A percentile compares a stretch with the other conserved stretches of the same genome.
Evolutionary conservation across 2,113 vertebrate genomes (phyloP).

Genomic region (Thunnus thynnus): DNA sequence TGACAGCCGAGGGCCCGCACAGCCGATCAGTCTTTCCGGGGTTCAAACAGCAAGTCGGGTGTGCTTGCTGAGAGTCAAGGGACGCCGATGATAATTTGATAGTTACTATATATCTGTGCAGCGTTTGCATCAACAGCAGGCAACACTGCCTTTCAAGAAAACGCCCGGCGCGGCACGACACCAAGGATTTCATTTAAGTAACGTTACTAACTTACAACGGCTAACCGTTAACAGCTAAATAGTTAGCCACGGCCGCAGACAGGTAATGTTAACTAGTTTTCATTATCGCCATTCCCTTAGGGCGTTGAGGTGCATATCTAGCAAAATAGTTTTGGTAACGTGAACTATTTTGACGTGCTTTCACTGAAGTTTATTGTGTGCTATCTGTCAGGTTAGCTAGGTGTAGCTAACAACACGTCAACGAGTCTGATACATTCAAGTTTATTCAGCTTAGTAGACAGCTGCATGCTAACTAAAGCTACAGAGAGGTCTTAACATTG

Average conservation of each 20-base stretch:
- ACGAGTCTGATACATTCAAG: background rate
- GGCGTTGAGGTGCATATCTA: background rate
- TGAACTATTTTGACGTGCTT: background rate
- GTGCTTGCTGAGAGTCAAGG: background rate
- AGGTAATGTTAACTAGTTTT: slow-evolving; percentile 68
- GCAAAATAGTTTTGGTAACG: accelerated
- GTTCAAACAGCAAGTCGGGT: slow-evolving; percentile 26
- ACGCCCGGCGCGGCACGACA: background rate
- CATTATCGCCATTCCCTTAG: background rate
- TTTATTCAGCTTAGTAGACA: slow-evolving; percentile 13
- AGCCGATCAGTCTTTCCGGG: slow-evolving; percentile 68
- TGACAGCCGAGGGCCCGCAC: slow-evolving; percentile 53
- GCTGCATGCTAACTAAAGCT: background rate
- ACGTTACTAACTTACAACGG: background rate
- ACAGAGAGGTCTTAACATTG: too few species aligned
- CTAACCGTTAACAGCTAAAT: slow-evolving; percentile 59
- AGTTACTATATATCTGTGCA: background rate
- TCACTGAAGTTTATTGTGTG: background rate
- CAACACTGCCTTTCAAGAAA: background rate
- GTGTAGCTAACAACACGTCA: slow-evolving; percentile 52
- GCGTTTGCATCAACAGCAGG: slow-evolving; percentile 9
- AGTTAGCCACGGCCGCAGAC: slow-evolving; percentile 68
- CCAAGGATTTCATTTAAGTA: slow-evolving; percentile 21
- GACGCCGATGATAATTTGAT: slow-evolving; percentile 2
- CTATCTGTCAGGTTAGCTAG: background rate